Percentiles rank a stretch among this genome's conserved stretches.
phyloP scores from a whole-genome alignment of 1,140 invertebrate genomes.

The Himalopsyche phryganea region DNA sequence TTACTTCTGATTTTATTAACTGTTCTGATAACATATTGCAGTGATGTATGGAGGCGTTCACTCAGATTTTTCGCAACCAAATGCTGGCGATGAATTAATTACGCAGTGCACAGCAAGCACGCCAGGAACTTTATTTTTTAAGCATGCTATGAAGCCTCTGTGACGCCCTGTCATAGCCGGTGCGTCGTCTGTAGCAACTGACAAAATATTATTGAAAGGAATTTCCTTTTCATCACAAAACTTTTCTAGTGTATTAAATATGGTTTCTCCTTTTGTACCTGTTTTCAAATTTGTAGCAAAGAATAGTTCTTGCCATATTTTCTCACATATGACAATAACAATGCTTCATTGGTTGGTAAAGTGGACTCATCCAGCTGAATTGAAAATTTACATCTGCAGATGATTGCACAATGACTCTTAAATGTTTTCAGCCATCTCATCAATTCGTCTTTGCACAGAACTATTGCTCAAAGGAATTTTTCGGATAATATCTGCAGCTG shows the following conservation, averaged over 20 bases:
- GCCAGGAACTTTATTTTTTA: conserved; percentile 35
- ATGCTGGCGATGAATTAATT: conserved; percentile 29
- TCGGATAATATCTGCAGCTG: conserved; percentile 38
- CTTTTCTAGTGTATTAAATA: conserved; percentile 35
- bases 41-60: too few relatives aligned
- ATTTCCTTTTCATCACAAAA: too few relatives aligned
- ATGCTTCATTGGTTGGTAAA: conserved; percentile 25
- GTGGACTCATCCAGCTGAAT: too few relatives aligned
- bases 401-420: too few relatives aligned
- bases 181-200: conserved; percentile 38
- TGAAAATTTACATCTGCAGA: too few relatives aligned
- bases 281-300: conserved; percentile 32
- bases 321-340: too few relatives aligned
- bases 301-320: conserved; percentile 36
- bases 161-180: conserved; percentile 36
- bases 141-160: conserved; percentile 33
- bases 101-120: conserved; percentile 29
- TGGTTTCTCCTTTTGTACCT: conserved; percentile 37
- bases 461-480: conserved; percentile 37
- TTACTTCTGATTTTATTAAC: too few relatives aligned
- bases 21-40: too few relatives aligned
- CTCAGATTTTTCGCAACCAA: conserved; percentile 17
- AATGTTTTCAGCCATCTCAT: conserved; percentile 38
- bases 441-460: conserved; percentile 39
- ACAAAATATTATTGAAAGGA: conserved; percentile 38